Conservation (phyloP, 2,113 vertebrate genomes). For the Mobula hypostoma region DNA sequence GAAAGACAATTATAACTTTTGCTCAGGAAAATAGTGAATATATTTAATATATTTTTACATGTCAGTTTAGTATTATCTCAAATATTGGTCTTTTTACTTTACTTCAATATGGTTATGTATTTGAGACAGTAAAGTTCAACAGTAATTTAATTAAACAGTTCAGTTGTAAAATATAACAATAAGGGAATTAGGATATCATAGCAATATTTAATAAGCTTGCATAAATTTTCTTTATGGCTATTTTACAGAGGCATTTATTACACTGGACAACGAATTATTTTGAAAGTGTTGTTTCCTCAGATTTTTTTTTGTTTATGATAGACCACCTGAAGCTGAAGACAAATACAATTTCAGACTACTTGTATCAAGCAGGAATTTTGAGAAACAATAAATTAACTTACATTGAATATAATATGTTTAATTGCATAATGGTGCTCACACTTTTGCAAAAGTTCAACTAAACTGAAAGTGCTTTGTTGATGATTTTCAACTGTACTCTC, state of each 20-base stretch:
- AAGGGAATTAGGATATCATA: background rate
- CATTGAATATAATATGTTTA: too few species aligned
- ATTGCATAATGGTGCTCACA: too few species aligned
- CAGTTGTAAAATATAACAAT: slow-evolving; percentile 27
- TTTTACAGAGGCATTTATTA: background rate
- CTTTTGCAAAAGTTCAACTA: too few species aligned
- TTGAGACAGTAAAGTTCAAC: background rate
- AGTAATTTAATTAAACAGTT: background rate
- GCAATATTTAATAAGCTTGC: background rate
- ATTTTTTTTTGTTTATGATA: too few species aligned
- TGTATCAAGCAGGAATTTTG: too few species aligned
- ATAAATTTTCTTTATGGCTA: background rate
- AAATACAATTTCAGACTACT: too few species aligned
- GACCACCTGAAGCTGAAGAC: too few species aligned
- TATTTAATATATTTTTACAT: background rate
- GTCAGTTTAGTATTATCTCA: background rate
- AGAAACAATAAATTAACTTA: too few species aligned
- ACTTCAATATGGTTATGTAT: background rate
- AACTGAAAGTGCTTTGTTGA: too few species aligned
- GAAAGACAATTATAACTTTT: background rate
- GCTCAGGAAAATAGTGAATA: background rate
- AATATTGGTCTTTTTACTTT: background rate
- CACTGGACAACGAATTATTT: too few species aligned
- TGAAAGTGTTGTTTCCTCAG: too few species aligned
- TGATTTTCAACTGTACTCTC: too few species aligned